phyloP scores from a whole-genome alignment of 2,797 vertebrate species.

The Adelosebastes latens region DNA sequence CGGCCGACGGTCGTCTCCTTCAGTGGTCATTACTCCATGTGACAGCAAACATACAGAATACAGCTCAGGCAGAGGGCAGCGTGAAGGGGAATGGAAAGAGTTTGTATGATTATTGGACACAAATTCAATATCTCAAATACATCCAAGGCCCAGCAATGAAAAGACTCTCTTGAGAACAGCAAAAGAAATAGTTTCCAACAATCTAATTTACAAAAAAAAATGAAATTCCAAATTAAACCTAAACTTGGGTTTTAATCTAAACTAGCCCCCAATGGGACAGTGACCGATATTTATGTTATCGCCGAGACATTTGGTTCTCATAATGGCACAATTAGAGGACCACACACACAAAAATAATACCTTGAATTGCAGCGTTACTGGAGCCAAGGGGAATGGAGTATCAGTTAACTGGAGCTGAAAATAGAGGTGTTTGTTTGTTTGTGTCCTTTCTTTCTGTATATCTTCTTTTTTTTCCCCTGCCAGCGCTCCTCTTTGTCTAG shows the following conservation, averaged over 20 bases:
- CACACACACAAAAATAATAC: background rate
- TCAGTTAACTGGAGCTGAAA: background rate
- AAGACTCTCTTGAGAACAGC: background rate
- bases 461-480: background rate
- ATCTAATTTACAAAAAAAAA: background rate
- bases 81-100: background rate
- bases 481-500: conserved; percentile 83
- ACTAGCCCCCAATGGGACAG: background rate
- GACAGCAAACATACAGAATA: conserved; percentile 36
- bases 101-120: background rate
- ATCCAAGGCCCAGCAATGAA: background rate
- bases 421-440: conserved; percentile 7
- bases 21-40: conserved; percentile 39
- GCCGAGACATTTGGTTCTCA: background rate
- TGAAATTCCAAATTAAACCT: background rate
- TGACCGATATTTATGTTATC: background rate
- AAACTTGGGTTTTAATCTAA: background rate
- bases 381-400: background rate
- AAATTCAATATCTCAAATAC: background rate
- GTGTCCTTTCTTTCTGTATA: background rate
- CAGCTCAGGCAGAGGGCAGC: conserved; percentile 17
- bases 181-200: background rate
- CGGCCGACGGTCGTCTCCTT: conserved; percentile 41
- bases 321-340: background rate
- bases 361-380: background rate